Evolutionary conservation across 2,113 vertebrate genomes (phyloP).

Genomic region (Colius striatus): DNA sequence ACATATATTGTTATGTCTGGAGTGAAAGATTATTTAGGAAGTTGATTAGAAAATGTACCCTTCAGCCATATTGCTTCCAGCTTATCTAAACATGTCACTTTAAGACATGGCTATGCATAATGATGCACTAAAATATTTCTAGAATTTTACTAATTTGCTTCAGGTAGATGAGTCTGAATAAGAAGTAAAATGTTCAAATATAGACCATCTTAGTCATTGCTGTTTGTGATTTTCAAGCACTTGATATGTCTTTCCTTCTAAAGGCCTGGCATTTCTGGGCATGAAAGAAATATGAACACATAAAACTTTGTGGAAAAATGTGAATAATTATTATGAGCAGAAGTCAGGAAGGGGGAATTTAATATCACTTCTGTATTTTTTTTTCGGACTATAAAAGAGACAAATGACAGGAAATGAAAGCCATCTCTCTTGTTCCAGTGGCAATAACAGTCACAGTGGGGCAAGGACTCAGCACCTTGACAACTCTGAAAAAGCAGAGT

Average conservation of each 20-base stretch:
- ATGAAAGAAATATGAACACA: background rate
- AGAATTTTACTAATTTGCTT: conserved; percentile 46
- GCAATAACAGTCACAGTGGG: background rate
- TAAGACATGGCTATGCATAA: background rate
- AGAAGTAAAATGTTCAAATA: conserved; percentile 12
- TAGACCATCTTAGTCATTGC: background rate
- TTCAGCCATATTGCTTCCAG: conserved; percentile 60
- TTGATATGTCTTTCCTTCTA: background rate
- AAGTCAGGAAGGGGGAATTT: background rate
- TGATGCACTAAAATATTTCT: conserved; percentile 28
- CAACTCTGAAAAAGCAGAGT: background rate
- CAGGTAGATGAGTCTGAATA: conserved; percentile 29
- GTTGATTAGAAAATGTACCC: conserved; percentile 60
- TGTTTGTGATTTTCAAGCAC: background rate
- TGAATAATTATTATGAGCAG: background rate
- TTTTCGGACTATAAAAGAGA: background rate
- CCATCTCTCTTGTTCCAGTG: background rate
- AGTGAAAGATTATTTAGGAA: conserved; percentile 63
- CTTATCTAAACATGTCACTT: conserved; percentile 60
- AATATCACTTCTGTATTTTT: background rate
- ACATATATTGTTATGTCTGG: conserved; percentile 26
- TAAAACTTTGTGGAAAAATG: background rate
- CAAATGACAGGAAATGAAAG: background rate
- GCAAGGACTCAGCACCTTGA: background rate
- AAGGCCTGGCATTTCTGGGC: background rate